Evolutionary conservation across 2,888 invertebrate species (phyloP).

Genomic region (Tineola bisselliella): DNA sequence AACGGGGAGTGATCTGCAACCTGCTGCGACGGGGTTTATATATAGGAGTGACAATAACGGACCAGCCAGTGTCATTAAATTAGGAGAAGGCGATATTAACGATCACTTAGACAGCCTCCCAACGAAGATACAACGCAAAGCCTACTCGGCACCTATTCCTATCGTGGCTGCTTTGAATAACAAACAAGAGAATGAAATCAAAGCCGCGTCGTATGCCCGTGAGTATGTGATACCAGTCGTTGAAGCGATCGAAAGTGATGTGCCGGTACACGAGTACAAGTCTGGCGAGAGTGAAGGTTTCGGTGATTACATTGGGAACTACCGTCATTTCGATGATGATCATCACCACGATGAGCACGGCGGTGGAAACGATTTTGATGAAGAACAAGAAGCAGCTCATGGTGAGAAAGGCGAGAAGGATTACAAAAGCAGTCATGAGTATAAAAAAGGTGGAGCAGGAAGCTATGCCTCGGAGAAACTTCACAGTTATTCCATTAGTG

Average conservation of each 20-base stretch:
- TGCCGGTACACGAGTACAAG: constrained; percentile 41
- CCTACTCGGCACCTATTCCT: constrained; percentile 39
- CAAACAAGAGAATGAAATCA: constrained; percentile 34
- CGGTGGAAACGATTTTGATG: constrained; percentile 48
- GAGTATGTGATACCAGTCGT: constrained; percentile 46
- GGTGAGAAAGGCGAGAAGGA: constrained; percentile 65
- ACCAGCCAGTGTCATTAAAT: constrained; percentile 53
- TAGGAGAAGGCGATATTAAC: constrained; percentile 54
- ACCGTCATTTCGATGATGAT: constrained; percentile 34
- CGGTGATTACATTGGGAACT: constrained; percentile 40
- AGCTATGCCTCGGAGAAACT: constrained; percentile 63
- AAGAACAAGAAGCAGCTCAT: constrained; percentile 46
- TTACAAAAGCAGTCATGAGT: constrained; percentile 54
- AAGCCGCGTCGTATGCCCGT: constrained; percentile 33
- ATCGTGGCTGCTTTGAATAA: constrained; percentile 33
- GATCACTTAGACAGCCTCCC: constrained; percentile 35
- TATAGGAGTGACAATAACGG: constrained; percentile 60
- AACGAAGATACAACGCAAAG: constrained; percentile 45
- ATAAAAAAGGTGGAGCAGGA: constrained; percentile 64
- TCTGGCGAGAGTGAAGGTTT: constrained; percentile 40
- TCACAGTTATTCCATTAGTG: constrained; percentile 60
- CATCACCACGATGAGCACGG: constrained; percentile 37
- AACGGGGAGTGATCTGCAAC: constrained; percentile 67
- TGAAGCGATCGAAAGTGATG: constrained; percentile 39
- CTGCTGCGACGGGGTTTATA: constrained; percentile 68